Conservation (phyloP, 2,888 invertebrate species). For the Pteria penguin region DNA sequence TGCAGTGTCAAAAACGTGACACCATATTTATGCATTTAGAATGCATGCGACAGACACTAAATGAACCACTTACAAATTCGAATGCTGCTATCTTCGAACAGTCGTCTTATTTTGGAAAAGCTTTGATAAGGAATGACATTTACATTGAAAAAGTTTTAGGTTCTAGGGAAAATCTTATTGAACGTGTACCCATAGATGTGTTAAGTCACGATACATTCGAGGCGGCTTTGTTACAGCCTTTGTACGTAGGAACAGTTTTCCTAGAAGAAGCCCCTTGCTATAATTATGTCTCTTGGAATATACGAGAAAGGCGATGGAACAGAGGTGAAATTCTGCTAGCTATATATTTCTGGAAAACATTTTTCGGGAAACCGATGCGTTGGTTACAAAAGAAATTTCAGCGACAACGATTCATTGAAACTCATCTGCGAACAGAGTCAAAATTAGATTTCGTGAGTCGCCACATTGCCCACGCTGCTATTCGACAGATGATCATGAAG, state of each 20-base stretch:
- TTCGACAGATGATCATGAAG: constrained; percentile 57
- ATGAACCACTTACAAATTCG: constrained; percentile 61
- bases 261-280: constrained; percentile 59
- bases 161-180: constrained; percentile 52
- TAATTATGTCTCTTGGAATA: constrained; percentile 66
- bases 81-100: constrained; percentile 56
- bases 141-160: constrained; percentile 63
- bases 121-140: constrained; percentile 57
- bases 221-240: constrained; percentile 58
- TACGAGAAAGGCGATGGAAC: constrained; percentile 65
- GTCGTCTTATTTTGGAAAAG: constrained; percentile 65
- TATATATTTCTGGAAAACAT: constrained; percentile 45
- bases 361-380: constrained; percentile 43
- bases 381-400: constrained; percentile 37
- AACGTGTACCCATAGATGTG: constrained; percentile 64
- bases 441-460: constrained; percentile 50
- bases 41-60: constrained; percentile 55
- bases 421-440: constrained; percentile 40
- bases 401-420: constrained; percentile 29
- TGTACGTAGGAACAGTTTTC: constrained; percentile 55
- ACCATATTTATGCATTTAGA: constrained; percentile 67
- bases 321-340: constrained; percentile 59
- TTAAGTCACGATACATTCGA: constrained; percentile 69
- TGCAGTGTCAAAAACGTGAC: constrained; percentile 48
- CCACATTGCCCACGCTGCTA: constrained; percentile 50